A percentile compares a stretch with the other conserved stretches of the same genome.
These are phyloP conservation scores for Odiellus spinosus DNA, from an alignment of 2,888 invertebrate genomes.

Conservation along the genomic window DNA sequence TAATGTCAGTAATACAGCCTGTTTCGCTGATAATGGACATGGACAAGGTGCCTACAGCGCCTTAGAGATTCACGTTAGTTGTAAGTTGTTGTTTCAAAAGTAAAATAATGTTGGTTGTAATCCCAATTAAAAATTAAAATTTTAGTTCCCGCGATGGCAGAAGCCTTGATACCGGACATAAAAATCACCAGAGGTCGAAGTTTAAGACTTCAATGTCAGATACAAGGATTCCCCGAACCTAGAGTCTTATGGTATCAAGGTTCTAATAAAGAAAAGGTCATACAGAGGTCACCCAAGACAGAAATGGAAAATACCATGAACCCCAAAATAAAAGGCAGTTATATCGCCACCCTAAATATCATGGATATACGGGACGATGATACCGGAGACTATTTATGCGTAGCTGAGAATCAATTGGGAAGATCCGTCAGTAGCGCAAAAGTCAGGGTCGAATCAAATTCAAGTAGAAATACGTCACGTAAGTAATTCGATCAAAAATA, in stretches of 20 bases:
- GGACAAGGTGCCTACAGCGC: conserved; percentile 74
- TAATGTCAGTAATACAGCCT: conserved; percentile 65
- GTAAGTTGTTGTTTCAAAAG: conserved; percentile 38
- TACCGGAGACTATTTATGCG: conserved; percentile 65
- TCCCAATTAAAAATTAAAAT: not conserved
- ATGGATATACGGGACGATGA: conserved; percentile 35
- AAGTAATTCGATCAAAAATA: not conserved
- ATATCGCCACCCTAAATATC: conserved; percentile 11
- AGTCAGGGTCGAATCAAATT: conserved; percentile 10
- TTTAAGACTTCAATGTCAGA: conserved; percentile 57
- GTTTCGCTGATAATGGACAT: conserved; percentile 74
- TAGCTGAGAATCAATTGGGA: conserved; percentile 68
- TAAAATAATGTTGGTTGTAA: no score
- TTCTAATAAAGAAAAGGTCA: conserved; percentile 34
- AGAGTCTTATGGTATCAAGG: conserved; percentile 68
- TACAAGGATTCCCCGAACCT: conserved; percentile 61
- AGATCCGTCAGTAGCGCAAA: conserved; percentile 16
- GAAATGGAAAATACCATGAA: not conserved
- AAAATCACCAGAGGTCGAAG: conserved; percentile 53
- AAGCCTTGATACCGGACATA: conserved; percentile 58
- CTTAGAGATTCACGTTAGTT: conserved; percentile 59
- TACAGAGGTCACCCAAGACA: conserved; percentile 34
- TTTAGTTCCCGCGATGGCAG: conserved; percentile 55
- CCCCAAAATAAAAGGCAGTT: conserved; percentile 7
- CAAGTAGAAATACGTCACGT: conserved; percentile 13